Percentiles rank a stretch among this genome's conserved stretches.
phyloP scores from a whole-genome alignment of 2,113 vertebrate species.

The Ptilorrhoa leucosticta region DNA sequence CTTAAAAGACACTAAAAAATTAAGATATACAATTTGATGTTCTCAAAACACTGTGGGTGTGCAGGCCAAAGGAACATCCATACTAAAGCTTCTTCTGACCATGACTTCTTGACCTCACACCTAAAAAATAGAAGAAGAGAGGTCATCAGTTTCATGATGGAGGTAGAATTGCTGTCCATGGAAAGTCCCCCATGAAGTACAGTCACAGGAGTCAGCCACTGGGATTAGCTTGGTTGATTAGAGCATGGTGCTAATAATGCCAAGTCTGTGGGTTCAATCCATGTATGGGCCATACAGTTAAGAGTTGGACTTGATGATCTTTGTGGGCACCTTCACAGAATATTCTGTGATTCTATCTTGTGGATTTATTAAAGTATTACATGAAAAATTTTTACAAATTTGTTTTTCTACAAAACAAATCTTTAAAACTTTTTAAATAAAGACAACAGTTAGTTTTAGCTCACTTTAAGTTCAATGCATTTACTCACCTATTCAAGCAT shows the following conservation, averaged over 20 bases:
- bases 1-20: not conserved
- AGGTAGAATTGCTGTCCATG: rapidly evolving
- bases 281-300: not conserved
- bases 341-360: not conserved
- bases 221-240: not conserved
- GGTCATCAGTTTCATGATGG: not conserved
- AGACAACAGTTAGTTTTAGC: not conserved
- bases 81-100: not conserved
- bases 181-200: not conserved
- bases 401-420: rapidly evolving
- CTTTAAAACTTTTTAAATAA: not conserved
- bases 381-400: no score
- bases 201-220: not conserved
- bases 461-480: not conserved
- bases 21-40: not conserved
- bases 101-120: not conserved
- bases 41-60: not conserved
- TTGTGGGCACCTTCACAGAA: not conserved
- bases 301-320: not conserved
- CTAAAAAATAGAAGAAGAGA: not conserved
- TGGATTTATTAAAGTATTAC: not conserved
- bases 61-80: not conserved
- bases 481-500: not conserved
- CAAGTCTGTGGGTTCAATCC: no score
- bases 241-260: not conserved